These are phyloP conservation scores for Drosophila truncata DNA, from an alignment of 1,140 invertebrate species.

Conservation along the genomic window DNA sequence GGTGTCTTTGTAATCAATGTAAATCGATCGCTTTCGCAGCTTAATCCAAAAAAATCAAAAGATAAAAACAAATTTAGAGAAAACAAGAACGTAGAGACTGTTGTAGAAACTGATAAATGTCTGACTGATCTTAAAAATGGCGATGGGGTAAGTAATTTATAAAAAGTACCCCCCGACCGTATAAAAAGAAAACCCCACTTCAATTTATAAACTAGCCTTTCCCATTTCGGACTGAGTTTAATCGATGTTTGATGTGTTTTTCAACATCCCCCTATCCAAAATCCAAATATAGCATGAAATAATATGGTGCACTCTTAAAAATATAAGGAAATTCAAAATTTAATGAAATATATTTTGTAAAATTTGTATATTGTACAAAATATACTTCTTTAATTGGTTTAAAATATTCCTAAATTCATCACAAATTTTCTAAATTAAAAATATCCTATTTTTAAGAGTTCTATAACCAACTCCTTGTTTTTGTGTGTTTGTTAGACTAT, in stretches of 20 bases:
- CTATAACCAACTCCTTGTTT: constrained; percentile 6
- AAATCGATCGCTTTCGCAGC: constrained; percentile 75
- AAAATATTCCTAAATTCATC: neutral
- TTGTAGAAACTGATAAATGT: constrained; percentile 79
- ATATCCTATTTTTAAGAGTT: neutral
- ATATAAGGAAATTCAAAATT: too few relatives aligned
- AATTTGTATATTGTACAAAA: neutral
- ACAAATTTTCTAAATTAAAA: neutral
- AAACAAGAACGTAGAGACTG: constrained; percentile 77
- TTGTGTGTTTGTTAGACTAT: constrained; percentile 19
- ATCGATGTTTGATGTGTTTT: constrained; percentile 39
- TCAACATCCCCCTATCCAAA: constrained; percentile 10
- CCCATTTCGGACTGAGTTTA: constrained; percentile 20
- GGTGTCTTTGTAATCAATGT: constrained; percentile 67
- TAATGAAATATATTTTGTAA: too few relatives aligned
- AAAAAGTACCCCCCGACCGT: constrained; percentile 16
- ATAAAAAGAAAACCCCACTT: constrained; percentile 1
- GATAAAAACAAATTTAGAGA: constrained; percentile 77
- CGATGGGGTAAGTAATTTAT: constrained; percentile 75
- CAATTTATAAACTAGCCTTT: constrained; percentile 2
- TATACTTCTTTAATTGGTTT: neutral
- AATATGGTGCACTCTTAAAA: constrained; percentile 4
- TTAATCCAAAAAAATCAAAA: constrained; percentile 82
- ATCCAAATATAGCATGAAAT: constrained; percentile 19
- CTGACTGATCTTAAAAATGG: constrained; percentile 78